Evolutionary conservation across 2,888 invertebrate genomes (phyloP), one percentile per base, ranked within the genome.

Genomic region (Strigamia transsilvanica): DNA sequence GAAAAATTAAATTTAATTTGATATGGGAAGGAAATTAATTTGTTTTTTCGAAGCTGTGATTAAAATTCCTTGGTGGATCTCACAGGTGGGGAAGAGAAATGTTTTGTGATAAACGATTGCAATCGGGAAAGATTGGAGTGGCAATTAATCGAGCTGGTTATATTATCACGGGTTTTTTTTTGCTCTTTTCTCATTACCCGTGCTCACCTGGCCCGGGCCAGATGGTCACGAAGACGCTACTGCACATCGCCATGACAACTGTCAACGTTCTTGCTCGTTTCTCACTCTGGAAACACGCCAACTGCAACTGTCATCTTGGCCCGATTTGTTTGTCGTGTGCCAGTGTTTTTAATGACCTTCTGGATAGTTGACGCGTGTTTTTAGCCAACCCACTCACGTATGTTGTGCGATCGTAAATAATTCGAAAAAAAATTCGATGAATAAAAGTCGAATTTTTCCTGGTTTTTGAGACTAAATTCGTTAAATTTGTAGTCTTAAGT

Each of bases 161-260:
- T 6, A 66, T 66, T 66, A 27, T 66, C 66, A 66, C 66, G 66
- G 66, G 66, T 2, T 13, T 2, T 13, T 23, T 27, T 10, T 7
- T 5, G 27, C 66, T 27, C 66, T 27, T 66, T 66, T 23, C 23
- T 66, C 66, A 66, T 66, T 66, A 66, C 23, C 4, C 66, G 66
- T 27, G 2, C 66, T 66, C 66, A 66, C 66, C 66, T 66, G 66
- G 66, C 66, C 66, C n/a, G 3, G 23, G 66, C 66, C 66, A 66
- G 66, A 66, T 66, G 66, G 66, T 66, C 66, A 66, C 66, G 66
- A 66, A 66, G 66, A 66, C 66, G 66, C 66, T 66, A 66, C 66
- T 66, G 66, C 66, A 66, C 66, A 66, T 66, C 66, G 66, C 66
- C 32, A 66, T 66, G 66, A 66, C 66, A 66, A 66, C 66, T 66